Conservation (phyloP, 2,113 vertebrate genomes). For the Cyanoderma ruficeps region DNA sequence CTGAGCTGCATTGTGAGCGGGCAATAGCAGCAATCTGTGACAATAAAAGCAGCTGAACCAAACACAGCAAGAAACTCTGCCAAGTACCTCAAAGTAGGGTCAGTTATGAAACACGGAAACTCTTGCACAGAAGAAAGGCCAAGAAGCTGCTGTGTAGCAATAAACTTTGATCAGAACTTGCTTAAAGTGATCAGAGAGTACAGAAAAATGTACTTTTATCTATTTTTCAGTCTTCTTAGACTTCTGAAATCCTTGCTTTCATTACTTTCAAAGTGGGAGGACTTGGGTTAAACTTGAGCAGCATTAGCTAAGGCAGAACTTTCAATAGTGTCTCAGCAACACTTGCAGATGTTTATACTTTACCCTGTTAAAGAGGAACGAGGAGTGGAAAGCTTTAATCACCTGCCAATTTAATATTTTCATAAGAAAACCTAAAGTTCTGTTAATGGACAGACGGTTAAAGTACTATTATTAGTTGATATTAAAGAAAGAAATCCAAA, state of each 20-base stretch:
- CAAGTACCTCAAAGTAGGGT: neutral
- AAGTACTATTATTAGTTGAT: constrained; percentile 24
- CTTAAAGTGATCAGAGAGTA: neutral
- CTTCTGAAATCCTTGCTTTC: neutral
- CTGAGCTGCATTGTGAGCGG: neutral
- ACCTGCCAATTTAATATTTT: constrained; percentile 48
- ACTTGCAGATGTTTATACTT: neutral
- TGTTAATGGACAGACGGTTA: neutral
- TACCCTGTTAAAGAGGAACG: neutral
- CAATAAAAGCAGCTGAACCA: neutral
- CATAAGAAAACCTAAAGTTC: neutral
- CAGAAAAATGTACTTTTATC: neutral
- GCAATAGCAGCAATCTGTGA: neutral
- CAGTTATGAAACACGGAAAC: neutral
- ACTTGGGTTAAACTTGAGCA: neutral
- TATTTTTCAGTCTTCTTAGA: neutral
- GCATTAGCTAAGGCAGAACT: neutral
- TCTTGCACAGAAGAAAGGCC: neutral
- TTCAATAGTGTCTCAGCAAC: neutral
- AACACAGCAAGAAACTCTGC: neutral
- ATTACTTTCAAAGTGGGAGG: neutral
- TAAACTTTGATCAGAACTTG: neutral
- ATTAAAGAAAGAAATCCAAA: constrained; percentile 22
- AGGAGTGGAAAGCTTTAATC: constrained; percentile 34
- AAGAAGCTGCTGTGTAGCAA: neutral